Conservation (phyloP, 1,140 invertebrate genomes). For the Magallana ariakensis region DNA sequence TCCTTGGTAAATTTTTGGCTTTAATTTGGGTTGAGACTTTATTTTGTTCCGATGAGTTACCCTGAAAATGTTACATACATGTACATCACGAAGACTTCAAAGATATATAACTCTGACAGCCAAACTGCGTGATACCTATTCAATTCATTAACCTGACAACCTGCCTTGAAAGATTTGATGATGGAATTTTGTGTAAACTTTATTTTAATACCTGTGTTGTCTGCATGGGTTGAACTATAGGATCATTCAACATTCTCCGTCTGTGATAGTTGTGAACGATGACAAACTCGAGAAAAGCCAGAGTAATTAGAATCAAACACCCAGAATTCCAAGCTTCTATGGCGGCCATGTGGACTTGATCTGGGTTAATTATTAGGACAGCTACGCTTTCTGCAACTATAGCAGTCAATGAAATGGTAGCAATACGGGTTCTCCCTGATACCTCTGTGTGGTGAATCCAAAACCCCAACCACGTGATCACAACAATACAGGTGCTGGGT, state of each 20-base stretch:
- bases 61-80: neutral
- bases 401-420: slow-evolving; percentile 26
- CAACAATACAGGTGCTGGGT: slow-evolving; percentile 41
- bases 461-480: slow-evolving; percentile 49
- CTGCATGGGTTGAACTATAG: too few relatives aligned
- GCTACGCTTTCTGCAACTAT: slow-evolving; percentile 42
- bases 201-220: too few relatives aligned
- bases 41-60: neutral
- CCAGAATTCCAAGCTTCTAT: slow-evolving; percentile 42
- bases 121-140: too few relatives aligned
- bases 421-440: slow-evolving; percentile 4
- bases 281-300: slow-evolving; percentile 44
- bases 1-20: neutral
- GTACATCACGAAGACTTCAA: too few relatives aligned
- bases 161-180: too few relatives aligned
- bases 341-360: slow-evolving; percentile 39
- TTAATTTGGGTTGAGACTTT: neutral
- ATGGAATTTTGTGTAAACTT: too few relatives aligned
- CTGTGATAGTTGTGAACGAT: slow-evolving; percentile 43
- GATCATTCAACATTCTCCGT: neutral
- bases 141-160: too few relatives aligned
- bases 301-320: slow-evolving; percentile 26
- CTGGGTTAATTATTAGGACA: slow-evolving; percentile 35
- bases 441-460: slow-evolving; percentile 46
- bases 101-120: too few relatives aligned